phyloP scores from a whole-genome alignment of 2,797 vertebrate genomes.

The Anguilla megastoma region DNA sequence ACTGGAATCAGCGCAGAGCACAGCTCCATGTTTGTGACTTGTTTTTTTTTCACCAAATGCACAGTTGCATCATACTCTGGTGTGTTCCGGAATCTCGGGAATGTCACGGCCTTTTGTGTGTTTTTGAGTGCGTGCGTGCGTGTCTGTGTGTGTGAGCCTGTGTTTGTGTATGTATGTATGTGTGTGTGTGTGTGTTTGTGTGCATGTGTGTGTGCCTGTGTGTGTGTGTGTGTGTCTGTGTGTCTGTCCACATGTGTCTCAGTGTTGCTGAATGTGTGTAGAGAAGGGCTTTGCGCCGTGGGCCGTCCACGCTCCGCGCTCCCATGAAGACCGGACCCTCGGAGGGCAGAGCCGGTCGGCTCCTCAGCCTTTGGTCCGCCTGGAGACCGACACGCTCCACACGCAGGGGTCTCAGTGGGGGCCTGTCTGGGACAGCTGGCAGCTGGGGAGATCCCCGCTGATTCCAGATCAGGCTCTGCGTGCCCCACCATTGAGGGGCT shows the following conservation, averaged over 20 bases:
- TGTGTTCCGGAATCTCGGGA: background rate
- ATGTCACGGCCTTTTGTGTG: background rate
- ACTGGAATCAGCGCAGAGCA: conserved; percentile 1
- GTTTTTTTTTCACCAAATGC: background rate
- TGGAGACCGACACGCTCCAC: conserved; percentile 42
- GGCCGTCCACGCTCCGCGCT: background rate
- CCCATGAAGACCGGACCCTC: background rate
- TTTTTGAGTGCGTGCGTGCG: background rate
- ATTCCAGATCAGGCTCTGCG: conserved; percentile 34
- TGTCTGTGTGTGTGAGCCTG: background rate
- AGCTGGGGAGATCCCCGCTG: conserved; percentile 44
- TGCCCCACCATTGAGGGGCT: conserved; percentile 25
- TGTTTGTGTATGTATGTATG: background rate
- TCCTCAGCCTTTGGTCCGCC: conserved; percentile 43
- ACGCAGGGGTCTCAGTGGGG: background rate
- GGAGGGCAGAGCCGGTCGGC: conserved; percentile 24
- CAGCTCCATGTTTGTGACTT: background rate
- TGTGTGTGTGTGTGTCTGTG: background rate
- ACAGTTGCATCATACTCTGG: conserved; percentile 7
- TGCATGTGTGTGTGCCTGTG: background rate
- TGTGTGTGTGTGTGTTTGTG: background rate
- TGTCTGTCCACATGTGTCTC: background rate
- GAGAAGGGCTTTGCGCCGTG: background rate
- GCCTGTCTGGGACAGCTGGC: conserved; percentile 59
- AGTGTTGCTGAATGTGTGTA: background rate